phyloP scores from a whole-genome alignment of 2,113 vertebrate genomes.

The Cygnus buccinator region DNA sequence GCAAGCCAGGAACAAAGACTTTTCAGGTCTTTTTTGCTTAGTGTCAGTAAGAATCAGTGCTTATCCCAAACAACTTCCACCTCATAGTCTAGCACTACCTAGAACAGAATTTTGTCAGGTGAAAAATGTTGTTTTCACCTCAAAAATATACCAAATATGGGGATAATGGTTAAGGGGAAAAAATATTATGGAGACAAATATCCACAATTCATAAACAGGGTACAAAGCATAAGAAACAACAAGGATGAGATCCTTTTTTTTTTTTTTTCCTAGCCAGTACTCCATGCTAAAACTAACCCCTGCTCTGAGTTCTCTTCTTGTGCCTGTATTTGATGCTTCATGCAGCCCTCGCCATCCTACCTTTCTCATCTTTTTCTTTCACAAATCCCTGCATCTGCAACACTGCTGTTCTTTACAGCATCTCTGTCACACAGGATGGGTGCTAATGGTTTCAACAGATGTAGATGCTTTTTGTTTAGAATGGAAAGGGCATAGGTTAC shows the following conservation, averaged over 20 bases:
- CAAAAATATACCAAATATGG: not conserved
- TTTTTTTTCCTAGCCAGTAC: not conserved
- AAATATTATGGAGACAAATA: not conserved
- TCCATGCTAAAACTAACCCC: not conserved
- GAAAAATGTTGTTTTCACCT: not conserved
- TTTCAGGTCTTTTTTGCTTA: not conserved
- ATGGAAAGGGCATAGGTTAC: not conserved
- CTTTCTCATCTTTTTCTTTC: not conserved
- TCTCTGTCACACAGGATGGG: not conserved
- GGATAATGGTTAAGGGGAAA: not conserved
- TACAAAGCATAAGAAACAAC: not conserved
- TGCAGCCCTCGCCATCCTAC: not conserved
- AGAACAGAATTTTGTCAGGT: not conserved
- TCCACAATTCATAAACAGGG: not conserved
- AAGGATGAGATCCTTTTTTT: not conserved
- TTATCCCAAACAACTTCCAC: not conserved
- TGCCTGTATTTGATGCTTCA: not conserved
- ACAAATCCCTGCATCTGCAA: not conserved
- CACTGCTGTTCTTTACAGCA: not conserved
- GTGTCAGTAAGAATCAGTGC: not conserved
- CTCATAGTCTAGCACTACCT: not conserved
- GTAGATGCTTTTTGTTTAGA: not conserved
- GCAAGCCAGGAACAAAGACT: not conserved
- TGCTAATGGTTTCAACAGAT: not conserved
- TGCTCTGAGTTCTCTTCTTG: not conserved